phyloP scores from a whole-genome alignment of 2,113 vertebrate species.

The Cyrtonyx montezumae region DNA sequence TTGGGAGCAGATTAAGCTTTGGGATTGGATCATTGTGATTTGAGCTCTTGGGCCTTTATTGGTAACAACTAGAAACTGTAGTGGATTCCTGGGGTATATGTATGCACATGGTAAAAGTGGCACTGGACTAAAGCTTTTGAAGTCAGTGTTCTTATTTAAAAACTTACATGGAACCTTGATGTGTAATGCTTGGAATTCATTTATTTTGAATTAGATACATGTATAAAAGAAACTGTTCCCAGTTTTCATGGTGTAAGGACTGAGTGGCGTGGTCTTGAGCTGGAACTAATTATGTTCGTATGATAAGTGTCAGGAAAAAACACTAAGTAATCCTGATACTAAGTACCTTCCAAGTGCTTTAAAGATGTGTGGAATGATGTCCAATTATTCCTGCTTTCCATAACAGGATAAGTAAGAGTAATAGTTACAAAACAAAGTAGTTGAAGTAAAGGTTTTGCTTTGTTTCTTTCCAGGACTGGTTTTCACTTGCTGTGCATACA shows the following conservation, averaged over 20 bases:
- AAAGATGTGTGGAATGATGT: background rate
- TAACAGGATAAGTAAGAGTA: background rate
- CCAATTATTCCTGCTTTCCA: background rate
- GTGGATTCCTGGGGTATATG: rapidly evolving
- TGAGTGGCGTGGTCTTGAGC: background rate
- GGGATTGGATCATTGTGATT: background rate
- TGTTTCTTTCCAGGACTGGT: conserved; percentile 77
- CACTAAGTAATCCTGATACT: no score
- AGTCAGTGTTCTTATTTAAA: background rate
- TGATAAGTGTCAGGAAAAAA: background rate
- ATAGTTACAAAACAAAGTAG: background rate
- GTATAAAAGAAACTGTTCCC: background rate
- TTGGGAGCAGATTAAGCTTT: background rate
- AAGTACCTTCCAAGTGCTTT: background rate
- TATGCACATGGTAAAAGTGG: background rate
- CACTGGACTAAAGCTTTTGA: background rate
- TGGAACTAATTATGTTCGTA: background rate
- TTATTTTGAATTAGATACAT: background rate
- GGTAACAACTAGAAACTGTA: background rate
- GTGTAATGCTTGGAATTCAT: background rate
- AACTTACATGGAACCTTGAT: background rate
- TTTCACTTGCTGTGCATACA: conserved; percentile 86
- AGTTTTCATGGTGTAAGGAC: background rate
- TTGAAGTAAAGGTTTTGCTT: background rate
- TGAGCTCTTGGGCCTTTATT: background rate